Evolutionary conservation across 2,113 vertebrate species (phyloP).

Genomic region (Serilophus lunatus): DNA sequence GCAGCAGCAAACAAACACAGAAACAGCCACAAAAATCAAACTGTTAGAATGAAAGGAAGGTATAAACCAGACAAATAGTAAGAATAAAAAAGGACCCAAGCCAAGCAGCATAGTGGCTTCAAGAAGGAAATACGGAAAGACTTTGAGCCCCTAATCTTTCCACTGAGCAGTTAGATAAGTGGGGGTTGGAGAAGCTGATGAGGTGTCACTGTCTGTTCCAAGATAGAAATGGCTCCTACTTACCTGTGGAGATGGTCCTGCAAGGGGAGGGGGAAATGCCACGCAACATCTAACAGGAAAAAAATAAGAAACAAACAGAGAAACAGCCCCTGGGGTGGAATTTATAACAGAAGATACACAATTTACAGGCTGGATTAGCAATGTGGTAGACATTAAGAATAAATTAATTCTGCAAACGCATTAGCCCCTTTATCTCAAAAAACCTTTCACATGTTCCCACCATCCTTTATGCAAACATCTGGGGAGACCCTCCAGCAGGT

Average conservation of each 20-base stretch:
- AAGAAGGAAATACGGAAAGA: neutral
- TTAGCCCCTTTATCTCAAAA: neutral
- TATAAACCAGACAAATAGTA: slow-evolving; percentile 16
- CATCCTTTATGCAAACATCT: neutral
- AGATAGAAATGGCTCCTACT: neutral
- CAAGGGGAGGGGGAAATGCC: neutral
- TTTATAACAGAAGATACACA: neutral
- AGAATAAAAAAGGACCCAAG: neutral
- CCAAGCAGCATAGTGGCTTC: neutral
- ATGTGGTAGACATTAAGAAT: neutral
- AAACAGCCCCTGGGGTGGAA: neutral
- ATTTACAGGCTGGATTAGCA: neutral
- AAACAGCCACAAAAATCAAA: slow-evolving; percentile 59
- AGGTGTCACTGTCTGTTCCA: neutral
- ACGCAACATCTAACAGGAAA: neutral
- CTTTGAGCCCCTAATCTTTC: neutral
- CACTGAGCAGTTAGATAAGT: neutral
- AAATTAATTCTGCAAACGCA: neutral
- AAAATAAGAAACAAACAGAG: neutral
- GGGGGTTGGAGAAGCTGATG: neutral
- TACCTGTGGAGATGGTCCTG: neutral
- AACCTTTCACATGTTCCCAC: neutral
- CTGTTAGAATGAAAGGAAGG: slow-evolving; percentile 12
- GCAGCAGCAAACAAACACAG: slow-evolving; percentile 28
- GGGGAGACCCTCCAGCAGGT: neutral